These are phyloP conservation scores for Galleria mellonella DNA, from an alignment of 1,140 invertebrate genomes.

Conservation along the genomic window DNA sequence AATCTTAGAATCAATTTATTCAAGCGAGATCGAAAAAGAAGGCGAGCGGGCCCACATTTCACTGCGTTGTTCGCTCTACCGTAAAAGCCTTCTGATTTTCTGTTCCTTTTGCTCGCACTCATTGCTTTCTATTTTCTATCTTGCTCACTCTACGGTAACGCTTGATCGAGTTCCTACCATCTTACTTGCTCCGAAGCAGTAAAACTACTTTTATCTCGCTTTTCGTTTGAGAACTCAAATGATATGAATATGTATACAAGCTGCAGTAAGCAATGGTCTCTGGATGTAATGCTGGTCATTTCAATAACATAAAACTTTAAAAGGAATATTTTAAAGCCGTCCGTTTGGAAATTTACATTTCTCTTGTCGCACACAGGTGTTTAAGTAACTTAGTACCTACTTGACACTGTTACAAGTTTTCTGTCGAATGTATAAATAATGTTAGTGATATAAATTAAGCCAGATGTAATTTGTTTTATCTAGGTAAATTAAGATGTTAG, in stretches of 20 bases:
- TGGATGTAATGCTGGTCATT: conserved; percentile 46
- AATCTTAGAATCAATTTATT: conserved; percentile 71
- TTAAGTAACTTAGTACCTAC: conserved; percentile 2
- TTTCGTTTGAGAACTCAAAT: conserved; percentile 52
- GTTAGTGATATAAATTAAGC: too few species aligned
- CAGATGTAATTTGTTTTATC: too few species aligned
- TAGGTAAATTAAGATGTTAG: too few species aligned
- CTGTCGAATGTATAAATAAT: not conserved
- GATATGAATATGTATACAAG: conserved; percentile 65
- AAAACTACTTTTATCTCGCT: conserved; percentile 67
- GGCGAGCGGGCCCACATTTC: conserved; percentile 62
- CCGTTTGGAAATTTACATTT: conserved; percentile 19
- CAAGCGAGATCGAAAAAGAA: conserved; percentile 65
- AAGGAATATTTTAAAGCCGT: conserved; percentile 25
- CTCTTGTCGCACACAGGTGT: conserved; percentile 9
- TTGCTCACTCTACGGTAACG: conserved; percentile 41
- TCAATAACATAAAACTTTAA: conserved; percentile 48
- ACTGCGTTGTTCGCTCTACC: conserved; percentile 67
- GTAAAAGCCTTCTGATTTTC: conserved; percentile 67
- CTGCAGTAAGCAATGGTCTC: conserved; percentile 54
- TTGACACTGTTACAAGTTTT: not conserved
- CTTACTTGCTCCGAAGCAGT: conserved; percentile 66
- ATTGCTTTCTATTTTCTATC: conserved; percentile 18
- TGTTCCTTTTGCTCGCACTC: conserved; percentile 32
- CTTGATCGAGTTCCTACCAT: conserved; percentile 69